Evolutionary conservation across 2,797 vertebrate genomes (phyloP).

Genomic region (Lagorchestes hirsutus): DNA sequence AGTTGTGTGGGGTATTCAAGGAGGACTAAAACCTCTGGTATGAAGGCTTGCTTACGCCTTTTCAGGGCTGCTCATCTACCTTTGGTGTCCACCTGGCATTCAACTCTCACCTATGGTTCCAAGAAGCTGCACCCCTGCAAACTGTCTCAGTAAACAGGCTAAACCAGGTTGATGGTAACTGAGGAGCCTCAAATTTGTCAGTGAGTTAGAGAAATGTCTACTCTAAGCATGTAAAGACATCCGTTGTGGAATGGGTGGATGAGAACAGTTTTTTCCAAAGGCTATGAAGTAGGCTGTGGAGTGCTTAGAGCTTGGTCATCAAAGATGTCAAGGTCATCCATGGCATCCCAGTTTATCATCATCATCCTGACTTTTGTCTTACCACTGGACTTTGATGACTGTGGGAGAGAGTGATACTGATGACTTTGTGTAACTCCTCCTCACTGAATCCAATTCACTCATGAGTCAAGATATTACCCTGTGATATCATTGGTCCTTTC

Average conservation of each 20-base stretch:
- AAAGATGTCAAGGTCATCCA: background rate
- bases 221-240: background rate
- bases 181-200: background rate
- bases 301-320: background rate
- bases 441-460: background rate
- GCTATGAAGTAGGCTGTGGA: background rate
- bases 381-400: background rate
- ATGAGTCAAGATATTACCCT: background rate
- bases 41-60: background rate
- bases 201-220: background rate
- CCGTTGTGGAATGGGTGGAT: background rate
- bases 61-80: background rate
- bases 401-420: background rate
- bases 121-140: background rate
- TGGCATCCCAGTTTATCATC: background rate
- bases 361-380: background rate
- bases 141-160: background rate
- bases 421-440: background rate
- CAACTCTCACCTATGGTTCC: too few relatives aligned
- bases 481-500: background rate
- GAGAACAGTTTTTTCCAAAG: background rate
- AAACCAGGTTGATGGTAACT: background rate
- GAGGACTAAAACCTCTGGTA: background rate
- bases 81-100: too few relatives aligned
- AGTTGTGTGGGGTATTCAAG: background rate